Evolutionary conservation across 2,797 vertebrate species (phyloP).

Genomic region (Pelochelys cantorii): DNA sequence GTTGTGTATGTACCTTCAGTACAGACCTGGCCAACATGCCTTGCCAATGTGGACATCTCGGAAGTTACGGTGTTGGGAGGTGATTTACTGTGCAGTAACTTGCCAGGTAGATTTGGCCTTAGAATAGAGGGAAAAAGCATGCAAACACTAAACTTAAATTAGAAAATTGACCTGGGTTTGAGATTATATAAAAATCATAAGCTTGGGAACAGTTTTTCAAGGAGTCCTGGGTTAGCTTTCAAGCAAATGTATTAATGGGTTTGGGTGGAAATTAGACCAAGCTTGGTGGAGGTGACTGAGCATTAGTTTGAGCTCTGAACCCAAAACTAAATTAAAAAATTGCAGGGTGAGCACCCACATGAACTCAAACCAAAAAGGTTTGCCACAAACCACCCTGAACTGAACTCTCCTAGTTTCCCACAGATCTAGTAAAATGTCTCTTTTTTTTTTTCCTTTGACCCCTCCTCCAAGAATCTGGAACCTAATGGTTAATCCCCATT

Average conservation of each 20-base stretch:
- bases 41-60: too few relatives aligned
- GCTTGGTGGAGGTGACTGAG: not conserved
- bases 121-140: not conserved
- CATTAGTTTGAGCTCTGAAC: not conserved
- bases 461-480: not conserved
- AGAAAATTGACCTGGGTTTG: not conserved
- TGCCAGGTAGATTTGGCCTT: not conserved
- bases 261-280: conserved; percentile 19
- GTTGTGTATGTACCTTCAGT: too few relatives aligned
- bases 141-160: not conserved
- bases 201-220: not conserved
- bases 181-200: not conserved
- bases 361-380: conserved; percentile 2
- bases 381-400: conserved; percentile 14
- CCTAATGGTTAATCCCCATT: not conserved
- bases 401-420: not conserved
- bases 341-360: not conserved
- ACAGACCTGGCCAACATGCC: too few relatives aligned
- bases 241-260: not conserved
- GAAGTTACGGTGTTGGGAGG: too few relatives aligned
- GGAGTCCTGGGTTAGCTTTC: not conserved
- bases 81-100: too few relatives aligned
- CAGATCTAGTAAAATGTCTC: not conserved
- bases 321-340: not conserved
- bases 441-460: not conserved